Conservation (phyloP, 2,888 invertebrate genomes). For the Phasia obesa region DNA sequence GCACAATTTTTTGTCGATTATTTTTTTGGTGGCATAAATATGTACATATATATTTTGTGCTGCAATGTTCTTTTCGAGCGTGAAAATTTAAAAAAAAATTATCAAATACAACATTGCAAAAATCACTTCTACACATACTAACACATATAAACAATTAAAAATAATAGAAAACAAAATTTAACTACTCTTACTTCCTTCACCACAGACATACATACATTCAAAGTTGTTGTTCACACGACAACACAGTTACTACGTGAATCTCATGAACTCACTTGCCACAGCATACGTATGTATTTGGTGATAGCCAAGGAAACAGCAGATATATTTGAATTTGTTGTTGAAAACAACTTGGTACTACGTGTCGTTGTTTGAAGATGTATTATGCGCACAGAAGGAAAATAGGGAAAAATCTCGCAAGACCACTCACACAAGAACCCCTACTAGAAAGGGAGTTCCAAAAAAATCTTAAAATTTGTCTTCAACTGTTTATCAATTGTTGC, state of each 20-base stretch:
- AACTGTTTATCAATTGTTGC: no score
- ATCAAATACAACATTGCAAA: conserved; percentile 20
- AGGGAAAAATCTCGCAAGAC: background rate
- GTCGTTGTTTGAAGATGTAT: conserved; percentile 50
- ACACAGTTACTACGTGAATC: conserved; percentile 8
- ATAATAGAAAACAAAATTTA: background rate
- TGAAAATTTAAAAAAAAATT: conserved; percentile 33
- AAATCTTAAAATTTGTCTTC: background rate
- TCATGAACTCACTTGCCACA: conserved; percentile 4
- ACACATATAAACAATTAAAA: background rate
- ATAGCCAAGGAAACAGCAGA: background rate
- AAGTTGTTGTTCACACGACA: conserved; percentile 34
- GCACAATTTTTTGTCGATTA: conserved; percentile 6
- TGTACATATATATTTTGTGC: background rate
- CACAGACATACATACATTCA: background rate
- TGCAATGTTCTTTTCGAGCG: conserved; percentile 19
- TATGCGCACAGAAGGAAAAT: background rate
- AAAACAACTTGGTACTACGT: conserved; percentile 45
- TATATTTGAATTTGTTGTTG: conserved; percentile 39
- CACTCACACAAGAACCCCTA: background rate
- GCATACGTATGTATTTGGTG: conserved; percentile 40
- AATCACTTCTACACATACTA: background rate
- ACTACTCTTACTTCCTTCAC: background rate
- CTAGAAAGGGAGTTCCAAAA: background rate
- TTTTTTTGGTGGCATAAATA: no score